Evolutionary conservation across 2,888 invertebrate genomes (phyloP).

Genomic region (Scaptomyza caliginosa): DNA sequence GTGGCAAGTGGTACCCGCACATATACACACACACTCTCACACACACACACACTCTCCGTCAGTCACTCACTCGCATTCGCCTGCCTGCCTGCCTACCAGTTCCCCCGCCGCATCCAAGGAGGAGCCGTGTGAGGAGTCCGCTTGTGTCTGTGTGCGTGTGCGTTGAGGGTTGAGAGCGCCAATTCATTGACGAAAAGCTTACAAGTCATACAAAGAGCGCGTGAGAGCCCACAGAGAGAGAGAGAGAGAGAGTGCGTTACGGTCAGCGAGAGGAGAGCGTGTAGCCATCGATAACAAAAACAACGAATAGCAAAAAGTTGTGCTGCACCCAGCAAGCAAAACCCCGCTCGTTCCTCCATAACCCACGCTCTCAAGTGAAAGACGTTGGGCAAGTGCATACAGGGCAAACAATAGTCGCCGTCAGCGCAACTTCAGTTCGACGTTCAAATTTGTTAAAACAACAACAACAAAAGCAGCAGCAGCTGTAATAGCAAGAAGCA

Average conservation of each 20-base stretch:
- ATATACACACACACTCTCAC: slow-evolving; percentile 44
- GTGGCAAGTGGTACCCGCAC: slow-evolving; percentile 72
- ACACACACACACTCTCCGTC: slow-evolving; percentile 24
- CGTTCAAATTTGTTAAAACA: slow-evolving; percentile 46
- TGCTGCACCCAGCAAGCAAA: slow-evolving; percentile 58
- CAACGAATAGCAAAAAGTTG: slow-evolving; percentile 66
- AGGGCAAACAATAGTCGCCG: slow-evolving; percentile 20
- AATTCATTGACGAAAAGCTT: slow-evolving; percentile 71
- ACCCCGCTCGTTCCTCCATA: slow-evolving; percentile 20
- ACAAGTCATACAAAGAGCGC: slow-evolving; percentile 16
- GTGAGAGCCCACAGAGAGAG: too few relatives aligned
- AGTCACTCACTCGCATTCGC: background rate
- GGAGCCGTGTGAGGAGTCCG: slow-evolving; percentile 29
- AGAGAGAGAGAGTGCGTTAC: slow-evolving; percentile 12
- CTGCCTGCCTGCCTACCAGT: slow-evolving; percentile 38
- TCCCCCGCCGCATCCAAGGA: slow-evolving; percentile 26
- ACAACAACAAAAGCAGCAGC: slow-evolving; percentile 19
- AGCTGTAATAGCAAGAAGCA: slow-evolving; percentile 15
- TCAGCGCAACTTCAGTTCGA: slow-evolving; percentile 42
- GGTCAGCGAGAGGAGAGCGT: slow-evolving; percentile 24
- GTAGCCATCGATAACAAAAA: slow-evolving; percentile 69
- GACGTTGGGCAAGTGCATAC: slow-evolving; percentile 65
- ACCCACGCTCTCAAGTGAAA: slow-evolving; percentile 40
- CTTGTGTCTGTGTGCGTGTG: slow-evolving; percentile 41
- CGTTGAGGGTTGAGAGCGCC: slow-evolving; percentile 45